Evolutionary conservation across 2,797 vertebrate species (phyloP).

Genomic region (Pseudochirops cupreus): DNA sequence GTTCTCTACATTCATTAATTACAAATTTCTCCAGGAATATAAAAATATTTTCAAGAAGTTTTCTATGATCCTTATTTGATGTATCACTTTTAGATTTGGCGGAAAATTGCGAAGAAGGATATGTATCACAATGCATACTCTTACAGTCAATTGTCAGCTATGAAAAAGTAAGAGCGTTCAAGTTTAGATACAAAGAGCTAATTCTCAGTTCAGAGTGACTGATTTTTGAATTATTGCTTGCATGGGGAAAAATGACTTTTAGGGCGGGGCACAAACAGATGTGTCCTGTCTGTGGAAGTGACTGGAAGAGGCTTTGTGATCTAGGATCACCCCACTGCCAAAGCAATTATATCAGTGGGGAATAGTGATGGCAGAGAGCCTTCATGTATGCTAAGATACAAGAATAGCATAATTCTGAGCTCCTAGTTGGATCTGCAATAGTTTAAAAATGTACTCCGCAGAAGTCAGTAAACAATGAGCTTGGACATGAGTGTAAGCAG

Average conservation of each 20-base stretch:
- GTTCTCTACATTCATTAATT: not conserved
- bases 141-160: not conserved
- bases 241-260: not conserved
- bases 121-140: not conserved
- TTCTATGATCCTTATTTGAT: not conserved
- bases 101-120: not conserved
- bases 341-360: not conserved
- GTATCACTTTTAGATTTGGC: not conserved
- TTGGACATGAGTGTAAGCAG: not conserved
- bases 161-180: not conserved
- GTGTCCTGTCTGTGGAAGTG: not conserved
- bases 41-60: not conserved
- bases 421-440: not conserved
- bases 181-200: not conserved
- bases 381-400: not conserved
- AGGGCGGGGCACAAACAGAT: not conserved
- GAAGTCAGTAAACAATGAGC: not conserved
- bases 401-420: not conserved
- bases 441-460: not conserved
- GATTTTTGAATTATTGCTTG: not conserved
- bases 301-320: not conserved
- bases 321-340: not conserved
- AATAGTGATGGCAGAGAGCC: not conserved
- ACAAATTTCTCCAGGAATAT: not conserved
- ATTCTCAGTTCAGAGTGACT: not conserved